Conservation (phyloP, 1,140 invertebrate genomes). For the Bombus difficillimus region DNA sequence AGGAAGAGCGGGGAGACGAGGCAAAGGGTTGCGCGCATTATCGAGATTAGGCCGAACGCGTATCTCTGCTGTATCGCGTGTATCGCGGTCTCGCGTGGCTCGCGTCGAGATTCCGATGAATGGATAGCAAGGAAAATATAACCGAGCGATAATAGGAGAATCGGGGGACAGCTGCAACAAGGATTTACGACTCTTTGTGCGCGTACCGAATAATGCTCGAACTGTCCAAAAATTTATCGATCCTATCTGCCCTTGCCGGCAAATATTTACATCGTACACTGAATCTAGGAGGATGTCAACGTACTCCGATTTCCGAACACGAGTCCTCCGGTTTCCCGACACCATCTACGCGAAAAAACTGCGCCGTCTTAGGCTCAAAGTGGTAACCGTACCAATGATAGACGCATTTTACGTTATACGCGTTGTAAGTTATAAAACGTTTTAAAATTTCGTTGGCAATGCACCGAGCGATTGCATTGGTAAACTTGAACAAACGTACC, state of each 20-base stretch:
- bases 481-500: too few species aligned
- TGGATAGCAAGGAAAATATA: conserved; percentile 63
- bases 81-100: conserved; percentile 47
- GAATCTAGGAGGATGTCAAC: conserved; percentile 36
- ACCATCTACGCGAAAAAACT: background rate
- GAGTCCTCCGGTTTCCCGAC: background rate
- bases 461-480: too few species aligned
- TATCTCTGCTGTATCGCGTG: conserved; percentile 21
- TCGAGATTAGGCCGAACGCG: conserved; percentile 26
- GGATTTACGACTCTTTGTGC: conserved; percentile 75
- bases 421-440: too few species aligned
- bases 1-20: background rate
- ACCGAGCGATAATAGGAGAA: conserved; percentile 68
- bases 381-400: too few species aligned
- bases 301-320: conserved; percentile 34
- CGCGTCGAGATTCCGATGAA: conserved; percentile 69
- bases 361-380: background rate
- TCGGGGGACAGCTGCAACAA: conserved; percentile 73
- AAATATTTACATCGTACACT: conserved; percentile 65
- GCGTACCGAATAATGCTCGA: conserved; percentile 60
- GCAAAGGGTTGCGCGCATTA: conserved; percentile 12
- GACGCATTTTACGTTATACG: background rate
- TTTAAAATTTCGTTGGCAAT: too few species aligned
- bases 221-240: conserved; percentile 75
- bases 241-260: conserved; percentile 35